Evolutionary conservation across 2,888 invertebrate species (phyloP), one percentile per base, ranked within the genome.

Genomic region (Sinodicranocentrus sp.): DNA sequence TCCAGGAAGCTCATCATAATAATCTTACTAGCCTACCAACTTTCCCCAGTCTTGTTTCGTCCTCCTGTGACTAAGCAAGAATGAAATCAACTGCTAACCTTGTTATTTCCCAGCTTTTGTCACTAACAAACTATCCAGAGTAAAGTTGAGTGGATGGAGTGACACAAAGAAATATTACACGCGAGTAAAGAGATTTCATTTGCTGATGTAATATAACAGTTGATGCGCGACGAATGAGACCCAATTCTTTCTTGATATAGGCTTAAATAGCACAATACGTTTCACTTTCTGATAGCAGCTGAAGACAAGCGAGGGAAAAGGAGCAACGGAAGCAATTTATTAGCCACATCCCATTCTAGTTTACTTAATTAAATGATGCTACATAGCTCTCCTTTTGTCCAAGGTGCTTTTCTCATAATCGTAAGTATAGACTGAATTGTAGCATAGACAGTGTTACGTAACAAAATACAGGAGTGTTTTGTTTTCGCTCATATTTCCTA

Each of bases 271-370:
- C 3, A 48, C 17, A 48, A 48, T 15, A 48, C 48, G 48, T 17
- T 48, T 15, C 17, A 33, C 8, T 15, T 48, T 48, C 17, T 48
- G 5, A 48, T 5, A n/a, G 8, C 19, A 39, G 43, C 25, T 43
- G 19, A 10, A 21, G 43, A 17, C 2, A 48, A 68, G 48, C 21
- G n/a, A n/a, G 15, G 15, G n/a, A 23, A 13, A 0, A 59, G n/a
- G n/a, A n/a, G 28, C 48, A 61, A 48, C 73, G 73, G 73, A 73
- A 73, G 57, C 61, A 73, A 73, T 48, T 63, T 63, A 73, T 73
- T 63, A 57, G 63, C 73, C 73, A 61, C 73, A 73, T 73, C 73
- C 63, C n/a, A 15, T 48, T n/a, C 63, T 61, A 44, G 57, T 19
- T 19, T n/a, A 61, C 25, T 63, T 73, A 63, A 73, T 61, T 44